Evolutionary conservation across 2,113 vertebrate genomes (phyloP), one percentile per base, ranked within the genome.

Genomic region (Pogona vitticeps): DNA sequence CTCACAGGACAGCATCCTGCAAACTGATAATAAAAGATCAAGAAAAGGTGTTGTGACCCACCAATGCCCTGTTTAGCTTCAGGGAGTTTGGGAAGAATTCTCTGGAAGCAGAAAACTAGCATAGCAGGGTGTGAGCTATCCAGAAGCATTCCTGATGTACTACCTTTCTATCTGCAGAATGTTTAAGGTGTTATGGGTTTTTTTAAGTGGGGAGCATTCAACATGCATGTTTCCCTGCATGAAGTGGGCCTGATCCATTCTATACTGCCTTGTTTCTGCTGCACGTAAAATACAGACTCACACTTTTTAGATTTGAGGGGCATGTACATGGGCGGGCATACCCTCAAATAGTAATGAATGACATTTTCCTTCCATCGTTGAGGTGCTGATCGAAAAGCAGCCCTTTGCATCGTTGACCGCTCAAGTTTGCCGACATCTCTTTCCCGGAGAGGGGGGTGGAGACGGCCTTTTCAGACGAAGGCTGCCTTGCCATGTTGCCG

Each of bases 401-500:
- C 58, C 17, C 0, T 33, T 46, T 13, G 3, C 13, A 15, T 21
- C 17, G 33, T 33, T 6, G 3, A 1, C 0, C 7, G 80, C 46
- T 91, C 86, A 77, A 3, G 5, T 36, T 33, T 71, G 67, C 68
- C 38, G 46, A 72, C 68, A 59, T 87, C 40, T 12, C 86, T 6
- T 36, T 83, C 88, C 13, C 4, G 56, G 9, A 31, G 56, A n/a
- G 65, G 73, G n/a, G 88, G 26, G 33, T 78, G 76, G 75, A 87
- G 59, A 56, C 73, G 1, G 4, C 90, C 90, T 86, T 91, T 31
- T 92, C 87, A 82, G 59, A 88, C n/a, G 84, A 83, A 92, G 59
- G 85, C 91, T 91, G 90, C 90, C 86, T 90, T 92, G 92, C 92
- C 93, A 93, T 91, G 94, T 81, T 71, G 88, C 90, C 89, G 80